phyloP scores from a whole-genome alignment of 2,113 vertebrate species.

The Pagrus major region DNA sequence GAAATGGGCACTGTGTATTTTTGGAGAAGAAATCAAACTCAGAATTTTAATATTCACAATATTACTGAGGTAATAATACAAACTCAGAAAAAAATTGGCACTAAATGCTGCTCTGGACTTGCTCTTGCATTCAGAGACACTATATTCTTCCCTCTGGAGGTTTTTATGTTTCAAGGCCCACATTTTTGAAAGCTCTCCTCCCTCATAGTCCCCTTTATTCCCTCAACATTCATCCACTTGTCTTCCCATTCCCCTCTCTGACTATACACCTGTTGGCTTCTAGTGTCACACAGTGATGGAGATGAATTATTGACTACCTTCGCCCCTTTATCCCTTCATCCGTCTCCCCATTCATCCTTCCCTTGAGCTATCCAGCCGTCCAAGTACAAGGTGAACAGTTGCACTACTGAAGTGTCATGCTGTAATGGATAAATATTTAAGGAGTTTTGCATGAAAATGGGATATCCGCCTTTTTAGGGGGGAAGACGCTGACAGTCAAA shows the following conservation, averaged over 20 bases:
- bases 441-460: constrained; percentile 37
- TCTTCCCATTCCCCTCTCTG: constrained; percentile 4
- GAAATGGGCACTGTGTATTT: too few relatives aligned
- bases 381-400: constrained; percentile 56
- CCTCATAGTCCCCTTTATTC: neutral
- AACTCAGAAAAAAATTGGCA: too few relatives aligned
- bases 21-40: too few relatives aligned
- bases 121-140: neutral
- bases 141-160: neutral
- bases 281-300: constrained; percentile 52
- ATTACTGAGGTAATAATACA: too few relatives aligned
- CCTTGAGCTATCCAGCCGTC: constrained; percentile 44
- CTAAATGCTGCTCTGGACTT: neutral
- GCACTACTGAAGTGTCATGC: constrained; percentile 26
- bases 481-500: neutral
- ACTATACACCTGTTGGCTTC: constrained; percentile 54
- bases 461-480: constrained; percentile 3
- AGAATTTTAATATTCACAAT: too few relatives aligned
- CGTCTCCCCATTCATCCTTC: constrained; percentile 43
- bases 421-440: constrained; percentile 74
- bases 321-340: constrained; percentile 40
- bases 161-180: neutral
- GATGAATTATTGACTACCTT: constrained; percentile 69
- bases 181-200: neutral
- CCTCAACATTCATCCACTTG: constrained; percentile 3